Evolutionary conservation across 2,113 vertebrate genomes (phyloP), one percentile per base, ranked within the genome.

Genomic region (Narcine bancroftii): DNA sequence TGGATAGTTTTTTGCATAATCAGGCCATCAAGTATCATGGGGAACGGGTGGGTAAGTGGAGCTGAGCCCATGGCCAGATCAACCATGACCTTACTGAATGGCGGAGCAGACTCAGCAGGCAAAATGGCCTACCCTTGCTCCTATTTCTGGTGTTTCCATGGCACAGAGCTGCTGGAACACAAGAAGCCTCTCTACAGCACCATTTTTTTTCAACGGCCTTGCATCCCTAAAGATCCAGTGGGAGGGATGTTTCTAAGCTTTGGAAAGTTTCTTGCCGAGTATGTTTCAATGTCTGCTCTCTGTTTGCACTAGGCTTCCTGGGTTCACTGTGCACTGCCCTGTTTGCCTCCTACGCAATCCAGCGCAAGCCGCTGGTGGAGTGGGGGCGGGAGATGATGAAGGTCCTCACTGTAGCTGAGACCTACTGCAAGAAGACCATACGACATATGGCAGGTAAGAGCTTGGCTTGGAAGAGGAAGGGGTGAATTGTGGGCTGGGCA

Each of bases 331-430:
- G 98, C 93, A 97, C 97, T 0, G 98, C 99, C 4, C 95, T 99
- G 76, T 99, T 99, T 50, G 97, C 97, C 17, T 97, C 99, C 0
- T 99, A 97, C 0, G 99, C 98, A 0, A 92, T 98, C 24, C 99
- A 99, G 94, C 97, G 97, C 69, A 98, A 97, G 92, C 97, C 97
- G 0, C 93, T 97, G 6, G 97, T 93, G 3, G 96, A 95, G 92
- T 99, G 99, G 99, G 99, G 98, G 65, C 96, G 97, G 26, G 98
- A 98, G 13, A 97, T 99, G 95, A 96, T 99, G 95, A 96, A 96
- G 93, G 95, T 96, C 2, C 94, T 99, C 6, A 97, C 97, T 0
- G 96, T 96, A 94, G 99, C 99, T 0, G 97, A 98, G 93, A 98
- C 98, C 53, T 98, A 97, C 94, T 99, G 98, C 94, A 97, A 94